phyloP scores from a whole-genome alignment of 2,888 invertebrate genomes.

The Nasonovia ribisnigri region DNA sequence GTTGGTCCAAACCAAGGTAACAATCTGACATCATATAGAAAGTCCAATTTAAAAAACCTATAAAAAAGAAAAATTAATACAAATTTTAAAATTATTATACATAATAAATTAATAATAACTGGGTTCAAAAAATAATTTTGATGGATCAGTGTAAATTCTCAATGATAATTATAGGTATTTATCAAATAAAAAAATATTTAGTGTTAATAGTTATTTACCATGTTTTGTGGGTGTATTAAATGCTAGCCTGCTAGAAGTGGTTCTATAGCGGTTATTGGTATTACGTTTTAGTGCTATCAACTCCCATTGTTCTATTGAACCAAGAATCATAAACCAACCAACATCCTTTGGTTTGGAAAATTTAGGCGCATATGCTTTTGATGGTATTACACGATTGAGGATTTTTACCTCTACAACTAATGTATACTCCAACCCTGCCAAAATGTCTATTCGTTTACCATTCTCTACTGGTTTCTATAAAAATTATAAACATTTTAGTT shows the following conservation, averaged over 20 bases:
- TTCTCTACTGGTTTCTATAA: conserved; percentile 39
- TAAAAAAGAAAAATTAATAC: conserved; percentile 69
- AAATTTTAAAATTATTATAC: background rate
- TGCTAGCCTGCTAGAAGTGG: conserved; percentile 34
- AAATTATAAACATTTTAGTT: background rate
- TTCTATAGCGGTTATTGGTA: conserved; percentile 48
- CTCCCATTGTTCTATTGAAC: conserved; percentile 79
- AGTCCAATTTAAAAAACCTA: conserved; percentile 83
- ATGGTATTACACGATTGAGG: conserved; percentile 74
- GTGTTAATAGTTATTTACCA: conserved; percentile 26
- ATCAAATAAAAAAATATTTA: background rate
- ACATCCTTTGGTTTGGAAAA: conserved; percentile 96
- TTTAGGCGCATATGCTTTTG: conserved; percentile 81
- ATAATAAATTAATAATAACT: background rate
- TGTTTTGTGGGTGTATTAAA: conserved; percentile 48
- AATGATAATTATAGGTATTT: background rate
- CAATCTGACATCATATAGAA: conserved; percentile 92
- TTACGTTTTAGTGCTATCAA: conserved; percentile 85
- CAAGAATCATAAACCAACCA: conserved; percentile 93
- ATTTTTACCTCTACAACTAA: conserved; percentile 74
- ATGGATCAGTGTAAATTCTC: background rate
- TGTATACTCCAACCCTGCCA: conserved; percentile 81
- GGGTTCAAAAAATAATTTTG: background rate
- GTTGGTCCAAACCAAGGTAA: conserved; percentile 94
- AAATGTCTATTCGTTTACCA: conserved; percentile 50